Conservation (phyloP, 2,113 vertebrate genomes). For the Synodontis membranacea region DNA sequence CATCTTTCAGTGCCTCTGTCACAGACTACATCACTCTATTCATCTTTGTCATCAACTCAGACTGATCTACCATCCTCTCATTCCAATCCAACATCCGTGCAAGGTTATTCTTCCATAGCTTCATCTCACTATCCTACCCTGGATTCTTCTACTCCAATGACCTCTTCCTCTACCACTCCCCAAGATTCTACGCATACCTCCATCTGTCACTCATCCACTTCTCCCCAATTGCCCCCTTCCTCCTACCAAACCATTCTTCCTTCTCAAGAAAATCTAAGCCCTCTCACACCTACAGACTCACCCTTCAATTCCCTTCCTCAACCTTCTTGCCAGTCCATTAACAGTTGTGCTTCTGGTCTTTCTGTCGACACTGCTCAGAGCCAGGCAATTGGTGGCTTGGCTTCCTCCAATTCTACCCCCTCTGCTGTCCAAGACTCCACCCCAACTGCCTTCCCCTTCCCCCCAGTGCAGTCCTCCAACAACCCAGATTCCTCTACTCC, state of each 20-base stretch:
- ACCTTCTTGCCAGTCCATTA: constrained; percentile 55
- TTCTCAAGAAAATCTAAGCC: constrained; percentile 53
- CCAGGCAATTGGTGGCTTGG: constrained; percentile 44
- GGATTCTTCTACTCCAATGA: constrained; percentile 48
- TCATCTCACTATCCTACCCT: constrained; percentile 52
- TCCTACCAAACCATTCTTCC: constrained; percentile 56
- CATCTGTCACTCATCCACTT: constrained; percentile 62
- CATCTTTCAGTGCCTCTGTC: constrained; percentile 61
- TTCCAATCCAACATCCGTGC: constrained; percentile 50
- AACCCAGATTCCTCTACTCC: constrained; percentile 41
- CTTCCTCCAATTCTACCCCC: constrained; percentile 30
- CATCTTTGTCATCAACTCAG: constrained; percentile 53
- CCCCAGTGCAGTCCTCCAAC: constrained; percentile 46
- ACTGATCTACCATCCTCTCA: constrained; percentile 50
- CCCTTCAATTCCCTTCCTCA: constrained; percentile 50
- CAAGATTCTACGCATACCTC: constrained; percentile 66
- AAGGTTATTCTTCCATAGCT: constrained; percentile 61
- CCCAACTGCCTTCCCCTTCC: constrained; percentile 55
- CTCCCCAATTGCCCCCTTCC: constrained; percentile 52
- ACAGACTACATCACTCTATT: constrained; percentile 62
- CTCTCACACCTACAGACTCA: constrained; percentile 54
- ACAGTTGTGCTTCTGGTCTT: constrained; percentile 52
- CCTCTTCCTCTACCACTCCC: constrained; percentile 60
- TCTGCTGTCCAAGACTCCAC: constrained; percentile 46
- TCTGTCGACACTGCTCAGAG: constrained; percentile 50